Evolutionary conservation across 2,113 vertebrate genomes (phyloP).

Genomic region (Cebidichthys violaceus): DNA sequence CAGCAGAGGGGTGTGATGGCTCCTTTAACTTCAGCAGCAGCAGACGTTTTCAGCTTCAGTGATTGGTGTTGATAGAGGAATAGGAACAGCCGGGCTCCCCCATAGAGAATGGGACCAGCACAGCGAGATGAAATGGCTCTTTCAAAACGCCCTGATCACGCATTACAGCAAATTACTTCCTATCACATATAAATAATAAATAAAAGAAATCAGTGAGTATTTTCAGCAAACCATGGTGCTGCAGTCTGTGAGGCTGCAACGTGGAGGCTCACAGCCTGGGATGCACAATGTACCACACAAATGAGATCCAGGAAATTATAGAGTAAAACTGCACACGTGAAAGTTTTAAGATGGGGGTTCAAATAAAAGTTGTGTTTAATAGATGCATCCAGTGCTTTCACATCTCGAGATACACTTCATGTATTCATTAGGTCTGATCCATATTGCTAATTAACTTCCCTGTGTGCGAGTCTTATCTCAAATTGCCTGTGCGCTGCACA

Average conservation of each 20-base stretch:
- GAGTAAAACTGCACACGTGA: slow-evolving; percentile 43
- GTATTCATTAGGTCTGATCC: slow-evolving; percentile 74
- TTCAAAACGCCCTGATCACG: slow-evolving; percentile 68
- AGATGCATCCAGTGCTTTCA: slow-evolving; percentile 57
- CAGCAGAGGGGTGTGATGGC: slow-evolving; percentile 51
- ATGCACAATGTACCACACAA: slow-evolving; percentile 63
- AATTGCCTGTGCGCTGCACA: slow-evolving; percentile 71
- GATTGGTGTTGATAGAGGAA: slow-evolving; percentile 61
- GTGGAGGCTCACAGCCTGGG: slow-evolving; percentile 32
- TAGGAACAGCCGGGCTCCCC: slow-evolving; percentile 64
- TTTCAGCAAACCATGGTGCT: slow-evolving; percentile 47
- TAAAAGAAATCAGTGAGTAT: slow-evolving; percentile 76
- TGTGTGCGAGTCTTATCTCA: slow-evolving; percentile 63
- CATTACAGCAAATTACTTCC: slow-evolving; percentile 79
- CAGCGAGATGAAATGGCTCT: slow-evolving; percentile 67
- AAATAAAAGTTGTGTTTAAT: slow-evolving; percentile 67
- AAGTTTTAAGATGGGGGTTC: slow-evolving; percentile 47
- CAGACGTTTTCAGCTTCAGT: slow-evolving; percentile 56
- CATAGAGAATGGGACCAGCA: slow-evolving; percentile 58
- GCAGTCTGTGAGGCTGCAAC: slow-evolving; percentile 31
- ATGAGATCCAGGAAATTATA: slow-evolving; percentile 64
- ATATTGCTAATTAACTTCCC: slow-evolving; percentile 77
- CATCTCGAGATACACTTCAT: slow-evolving; percentile 61
- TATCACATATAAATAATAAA: slow-evolving; percentile 65
- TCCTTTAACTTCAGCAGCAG: slow-evolving; percentile 59